Conservation (phyloP, 2,888 invertebrate genomes). For the Crioceris asparagi region DNA sequence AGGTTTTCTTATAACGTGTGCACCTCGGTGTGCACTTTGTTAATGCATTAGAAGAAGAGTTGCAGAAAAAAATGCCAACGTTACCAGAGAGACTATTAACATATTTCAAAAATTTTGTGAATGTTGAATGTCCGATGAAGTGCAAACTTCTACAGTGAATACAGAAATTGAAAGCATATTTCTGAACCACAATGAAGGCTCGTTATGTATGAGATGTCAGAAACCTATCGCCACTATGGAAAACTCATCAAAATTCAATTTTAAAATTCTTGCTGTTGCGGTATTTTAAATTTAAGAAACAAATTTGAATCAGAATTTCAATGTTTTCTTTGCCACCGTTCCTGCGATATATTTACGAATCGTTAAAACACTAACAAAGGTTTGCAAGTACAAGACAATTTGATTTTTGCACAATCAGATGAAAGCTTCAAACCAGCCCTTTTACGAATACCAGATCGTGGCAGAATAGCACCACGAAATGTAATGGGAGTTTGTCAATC, state of each 20-base stretch:
- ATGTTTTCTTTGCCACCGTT: slow-evolving; percentile 4
- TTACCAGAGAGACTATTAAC: no score
- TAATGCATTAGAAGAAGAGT: no score
- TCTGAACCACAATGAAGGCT: neutral
- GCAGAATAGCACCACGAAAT: neutral
- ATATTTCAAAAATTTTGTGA: no score
- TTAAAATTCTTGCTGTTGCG: slow-evolving; percentile 4
- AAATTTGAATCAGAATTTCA: slow-evolving; percentile 3
- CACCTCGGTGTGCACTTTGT: no score
- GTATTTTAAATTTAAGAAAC: slow-evolving; percentile 2
- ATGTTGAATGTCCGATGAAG: no score
- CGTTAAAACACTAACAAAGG: slow-evolving; percentile 9
- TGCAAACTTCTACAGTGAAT: neutral
- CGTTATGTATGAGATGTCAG: neutral
- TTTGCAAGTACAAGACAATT: slow-evolving; percentile 11
- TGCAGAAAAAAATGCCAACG: no score
- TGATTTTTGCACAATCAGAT: slow-evolving; percentile 8
- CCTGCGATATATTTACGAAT: slow-evolving; percentile 8
- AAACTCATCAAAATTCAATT: slow-evolving; percentile 3
- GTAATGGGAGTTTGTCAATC: slow-evolving; percentile 6
- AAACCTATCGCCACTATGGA: neutral
- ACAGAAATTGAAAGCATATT: neutral
- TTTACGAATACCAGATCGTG: neutral
- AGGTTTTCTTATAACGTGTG: no score
- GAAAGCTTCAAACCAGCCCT: neutral